Evolutionary conservation across 1,140 invertebrate species (phyloP).

Genomic region (Drosophila biarmipes): DNA sequence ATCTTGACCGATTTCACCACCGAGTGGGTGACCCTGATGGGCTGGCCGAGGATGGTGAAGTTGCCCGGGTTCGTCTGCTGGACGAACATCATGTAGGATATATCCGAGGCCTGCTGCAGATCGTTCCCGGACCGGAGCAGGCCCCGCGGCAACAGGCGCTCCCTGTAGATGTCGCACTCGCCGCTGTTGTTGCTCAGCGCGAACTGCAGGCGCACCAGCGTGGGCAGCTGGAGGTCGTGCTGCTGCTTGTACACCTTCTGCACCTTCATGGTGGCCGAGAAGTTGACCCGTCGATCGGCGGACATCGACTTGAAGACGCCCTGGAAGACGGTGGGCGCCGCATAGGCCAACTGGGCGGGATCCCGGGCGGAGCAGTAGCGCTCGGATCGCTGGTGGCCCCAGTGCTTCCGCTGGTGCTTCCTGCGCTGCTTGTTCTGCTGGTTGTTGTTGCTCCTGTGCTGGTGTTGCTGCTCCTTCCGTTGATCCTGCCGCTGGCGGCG

Average conservation of each 20-base stretch:
- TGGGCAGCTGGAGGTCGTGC: constrained; percentile 85
- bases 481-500: constrained; percentile 42
- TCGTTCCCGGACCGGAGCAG: constrained; percentile 85
- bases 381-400: constrained; percentile 63
- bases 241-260: constrained; percentile 87
- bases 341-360: constrained; percentile 87
- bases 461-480: constrained; percentile 37
- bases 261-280: constrained; percentile 89
- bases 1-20: constrained; percentile 85
- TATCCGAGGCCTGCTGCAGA: constrained; percentile 87
- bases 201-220: constrained; percentile 75
- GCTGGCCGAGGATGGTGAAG: constrained; percentile 88
- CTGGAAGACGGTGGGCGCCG: constrained; percentile 88
- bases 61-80: constrained; percentile 88
- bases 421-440: constrained; percentile 43
- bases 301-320: constrained; percentile 88
- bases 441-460: constrained; percentile 7
- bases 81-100: constrained; percentile 88
- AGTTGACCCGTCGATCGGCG: constrained; percentile 86
- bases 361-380: constrained; percentile 87
- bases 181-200: constrained; percentile 71
- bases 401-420: constrained; percentile 60
- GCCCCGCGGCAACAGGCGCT: constrained; percentile 76
- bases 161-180: constrained; percentile 83
- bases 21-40: constrained; percentile 86